These are phyloP conservation scores for Drosophila sturtevanti DNA, from an alignment of 1,140 invertebrate species.

Conservation along the genomic window DNA sequence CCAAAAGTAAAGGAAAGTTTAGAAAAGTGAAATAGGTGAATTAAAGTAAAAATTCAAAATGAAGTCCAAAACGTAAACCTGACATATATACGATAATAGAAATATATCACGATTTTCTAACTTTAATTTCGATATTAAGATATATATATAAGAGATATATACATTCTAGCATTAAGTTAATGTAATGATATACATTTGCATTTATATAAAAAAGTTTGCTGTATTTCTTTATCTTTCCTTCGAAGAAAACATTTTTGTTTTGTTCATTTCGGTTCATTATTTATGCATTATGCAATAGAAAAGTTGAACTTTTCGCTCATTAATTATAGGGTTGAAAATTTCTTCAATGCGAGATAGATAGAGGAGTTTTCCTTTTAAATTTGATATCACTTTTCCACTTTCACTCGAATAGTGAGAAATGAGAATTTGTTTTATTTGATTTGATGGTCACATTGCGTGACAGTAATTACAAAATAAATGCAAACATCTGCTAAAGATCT, in stretches of 20 bases:
- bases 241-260: not conserved
- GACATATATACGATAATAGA: too few species aligned
- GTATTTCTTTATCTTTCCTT: not conserved
- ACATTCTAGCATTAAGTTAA: too few species aligned
- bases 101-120: too few species aligned
- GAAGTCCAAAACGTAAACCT: too few species aligned
- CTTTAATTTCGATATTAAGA: too few species aligned
- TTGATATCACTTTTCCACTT: constrained; percentile 21
- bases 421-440: constrained; percentile 74
- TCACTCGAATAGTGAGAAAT: constrained; percentile 32
- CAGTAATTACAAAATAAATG: constrained; percentile 80
- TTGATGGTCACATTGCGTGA: constrained; percentile 78
- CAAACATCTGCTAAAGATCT: constrained; percentile 73
- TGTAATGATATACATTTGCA: too few species aligned
- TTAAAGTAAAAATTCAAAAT: too few species aligned
- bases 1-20: too few species aligned
- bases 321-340: constrained; percentile 36
- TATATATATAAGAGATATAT: too few species aligned
- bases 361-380: constrained; percentile 31
- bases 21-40: too few species aligned
- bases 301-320: constrained; percentile 35
- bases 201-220: not conserved
- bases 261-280: constrained; percentile 27
- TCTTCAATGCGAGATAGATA: not conserved
- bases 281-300: constrained; percentile 35